phyloP scores from a whole-genome alignment of 2,888 invertebrate genomes.

The Tachina grossa region DNA sequence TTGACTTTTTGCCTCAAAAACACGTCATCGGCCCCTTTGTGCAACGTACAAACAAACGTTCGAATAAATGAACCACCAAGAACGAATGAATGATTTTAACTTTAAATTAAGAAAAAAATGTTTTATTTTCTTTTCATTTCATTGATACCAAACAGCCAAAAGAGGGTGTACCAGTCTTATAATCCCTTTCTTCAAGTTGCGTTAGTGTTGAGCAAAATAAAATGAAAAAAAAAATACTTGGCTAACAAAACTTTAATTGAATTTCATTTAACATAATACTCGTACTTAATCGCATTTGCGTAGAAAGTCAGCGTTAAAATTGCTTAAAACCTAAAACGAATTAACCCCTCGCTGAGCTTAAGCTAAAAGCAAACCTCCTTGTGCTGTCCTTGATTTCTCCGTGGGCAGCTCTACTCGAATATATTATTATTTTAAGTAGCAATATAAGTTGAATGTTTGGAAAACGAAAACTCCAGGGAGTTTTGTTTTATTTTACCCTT shows the following conservation, averaged over 20 bases:
- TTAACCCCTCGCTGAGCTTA: slow-evolving; percentile 80
- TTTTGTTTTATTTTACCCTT: slow-evolving; percentile 62
- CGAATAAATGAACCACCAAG: slow-evolving; percentile 39
- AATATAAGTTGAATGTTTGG: slow-evolving; percentile 46
- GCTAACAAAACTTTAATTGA: slow-evolving; percentile 65
- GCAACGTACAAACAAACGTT: slow-evolving; percentile 1
- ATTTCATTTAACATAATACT: slow-evolving; percentile 49
- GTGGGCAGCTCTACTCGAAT: slow-evolving; percentile 68
- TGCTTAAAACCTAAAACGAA: slow-evolving; percentile 74
- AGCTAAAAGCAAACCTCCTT: slow-evolving; percentile 47
- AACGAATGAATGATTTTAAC: slow-evolving; percentile 59
- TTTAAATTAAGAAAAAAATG: slow-evolving; percentile 56
- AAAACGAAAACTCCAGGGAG: slow-evolving; percentile 59
- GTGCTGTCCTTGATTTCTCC: slow-evolving; percentile 14
- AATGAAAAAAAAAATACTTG: slow-evolving; percentile 51
- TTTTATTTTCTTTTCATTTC: slow-evolving; percentile 42
- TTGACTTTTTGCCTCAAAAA: too few relatives aligned
- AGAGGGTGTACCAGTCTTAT: slow-evolving; percentile 32
- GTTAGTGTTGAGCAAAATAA: slow-evolving; percentile 5
- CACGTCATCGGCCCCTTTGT: too few relatives aligned
- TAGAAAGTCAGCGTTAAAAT: slow-evolving; percentile 71
- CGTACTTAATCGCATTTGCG: slow-evolving; percentile 27
- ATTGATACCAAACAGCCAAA: slow-evolving; percentile 9
- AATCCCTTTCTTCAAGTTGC: slow-evolving; percentile 32
- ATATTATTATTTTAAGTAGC: slow-evolving; percentile 63